A percentile compares a stretch with the other conserved stretches of the same genome.
Evolutionary conservation across 2,113 vertebrate species (phyloP).

Genomic region (Atractosteus spatula): DNA sequence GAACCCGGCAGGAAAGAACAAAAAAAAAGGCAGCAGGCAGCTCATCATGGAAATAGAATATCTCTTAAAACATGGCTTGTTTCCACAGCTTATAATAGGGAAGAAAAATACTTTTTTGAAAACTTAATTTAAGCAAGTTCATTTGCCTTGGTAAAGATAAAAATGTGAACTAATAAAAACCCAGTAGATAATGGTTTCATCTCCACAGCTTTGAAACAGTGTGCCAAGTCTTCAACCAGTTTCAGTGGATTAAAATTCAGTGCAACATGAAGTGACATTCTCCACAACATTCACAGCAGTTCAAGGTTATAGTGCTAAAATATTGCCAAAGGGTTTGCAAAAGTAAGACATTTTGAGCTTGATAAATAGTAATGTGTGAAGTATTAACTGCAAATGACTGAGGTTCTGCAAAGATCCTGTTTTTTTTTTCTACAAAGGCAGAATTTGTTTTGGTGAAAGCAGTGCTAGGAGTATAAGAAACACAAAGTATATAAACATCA

Average conservation of each 20-base stretch:
- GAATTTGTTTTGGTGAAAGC: constrained; percentile 44
- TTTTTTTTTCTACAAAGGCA: constrained; percentile 61
- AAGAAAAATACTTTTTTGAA: constrained; percentile 40
- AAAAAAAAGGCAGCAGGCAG: constrained; percentile 77
- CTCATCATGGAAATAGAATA: constrained; percentile 84
- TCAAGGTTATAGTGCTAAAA: constrained; percentile 7
- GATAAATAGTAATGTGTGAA: constrained; percentile 60
- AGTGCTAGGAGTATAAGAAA: constrained; percentile 63
- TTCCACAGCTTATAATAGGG: constrained; percentile 80
- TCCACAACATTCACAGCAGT: constrained; percentile 3
- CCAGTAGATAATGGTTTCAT: constrained; percentile 20
- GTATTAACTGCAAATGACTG: constrained; percentile 55
- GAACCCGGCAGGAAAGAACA: constrained; percentile 91
- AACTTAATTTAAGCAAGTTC: constrained; percentile 24
- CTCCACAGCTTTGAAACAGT: constrained; percentile 15
- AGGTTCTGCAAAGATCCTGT: constrained; percentile 62
- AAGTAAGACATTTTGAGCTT: constrained; percentile 47
- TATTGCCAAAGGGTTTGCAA: constrained; percentile 4
- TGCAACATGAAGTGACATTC: constrained; percentile 1
- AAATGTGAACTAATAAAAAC: constrained; percentile 22
- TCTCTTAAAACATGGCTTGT: constrained; percentile 82
- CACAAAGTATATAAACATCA: constrained; percentile 35
- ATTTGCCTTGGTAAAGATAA: constrained; percentile 33
- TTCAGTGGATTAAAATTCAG: not conserved
- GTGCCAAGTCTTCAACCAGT: not conserved